Base-by-base conservation (phyloP, 2,113 vertebrate species). In the Dolichotis patagonum region DNA sequence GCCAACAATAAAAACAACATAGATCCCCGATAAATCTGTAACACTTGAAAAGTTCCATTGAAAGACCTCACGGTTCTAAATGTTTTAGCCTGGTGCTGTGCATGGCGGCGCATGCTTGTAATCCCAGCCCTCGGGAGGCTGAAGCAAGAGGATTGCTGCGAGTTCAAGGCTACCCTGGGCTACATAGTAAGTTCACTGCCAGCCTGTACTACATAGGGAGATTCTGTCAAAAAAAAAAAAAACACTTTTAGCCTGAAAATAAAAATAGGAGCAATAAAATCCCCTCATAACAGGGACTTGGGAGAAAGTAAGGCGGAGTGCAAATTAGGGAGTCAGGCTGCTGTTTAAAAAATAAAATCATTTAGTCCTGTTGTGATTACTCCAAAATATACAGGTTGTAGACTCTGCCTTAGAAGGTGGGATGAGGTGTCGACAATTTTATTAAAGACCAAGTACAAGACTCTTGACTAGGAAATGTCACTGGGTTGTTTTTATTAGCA, bases 271-370 rank as follows among this genome's bases (percentile, higher is more conserved):
- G 62, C 19, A 13, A 62, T 3, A 28, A 49, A 46, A 14, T 30
- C 43, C 35, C 2, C 43, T 60, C 24, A 0, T 43, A 56, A 69
- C 2, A 35, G 17, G 17, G 56, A 8, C 62, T 38, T 85, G 77
- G 67, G 83, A 62, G 41, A 85, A 62, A 81, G 75, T 49, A 38
- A 67, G 11, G 32, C 6, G 11, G 52, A 86, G 26, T 58, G 6
- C 3, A 7, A 6, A 10, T 1, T 85, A 3, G 17, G 10, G 26
- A 58, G 2, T 8, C 2, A n/a, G 85, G 65, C 4, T 41, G 20
- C 60, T 26, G 49, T 67, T 62, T 69, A 10, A 81, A 97, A 97
- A 91, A 19, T 77, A 30, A 88, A 73, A 35, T 56, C 16, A 11
- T 16, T n/a, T 11, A 38, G 52, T 67, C 56, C 35, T 35, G 1